phyloP scores from a whole-genome alignment of 2,888 invertebrate species.

The Hyppa rectilinea region DNA sequence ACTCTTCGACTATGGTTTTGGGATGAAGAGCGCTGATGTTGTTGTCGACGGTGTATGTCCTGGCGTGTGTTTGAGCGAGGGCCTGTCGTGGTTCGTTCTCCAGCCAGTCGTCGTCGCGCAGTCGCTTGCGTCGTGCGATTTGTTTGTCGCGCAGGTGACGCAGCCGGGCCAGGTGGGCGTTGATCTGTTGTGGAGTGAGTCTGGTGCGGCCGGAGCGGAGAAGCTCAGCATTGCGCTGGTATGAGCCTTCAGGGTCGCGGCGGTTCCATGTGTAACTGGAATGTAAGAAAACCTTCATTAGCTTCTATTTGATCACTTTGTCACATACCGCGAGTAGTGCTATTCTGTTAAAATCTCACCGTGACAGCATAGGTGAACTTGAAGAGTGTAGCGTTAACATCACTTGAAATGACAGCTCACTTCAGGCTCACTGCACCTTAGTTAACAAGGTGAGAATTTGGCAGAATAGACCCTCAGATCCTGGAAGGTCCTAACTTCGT shows the following conservation, averaged over 20 bases:
- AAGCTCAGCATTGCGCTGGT: slow-evolving; percentile 83
- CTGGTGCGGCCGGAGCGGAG: slow-evolving; percentile 85
- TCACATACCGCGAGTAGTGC: too few relatives aligned
- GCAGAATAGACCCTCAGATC: too few relatives aligned
- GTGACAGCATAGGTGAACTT: too few relatives aligned
- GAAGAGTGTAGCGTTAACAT: too few relatives aligned
- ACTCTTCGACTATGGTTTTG: slow-evolving; percentile 90
- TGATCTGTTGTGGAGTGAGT: slow-evolving; percentile 83
- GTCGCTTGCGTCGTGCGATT: slow-evolving; percentile 78
- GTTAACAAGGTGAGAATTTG: too few relatives aligned
- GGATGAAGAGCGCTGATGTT: slow-evolving; percentile 91
- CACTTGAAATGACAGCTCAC: too few relatives aligned
- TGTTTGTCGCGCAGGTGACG: slow-evolving; percentile 85
- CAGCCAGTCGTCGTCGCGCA: slow-evolving; percentile 82
- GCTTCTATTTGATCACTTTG: background rate
- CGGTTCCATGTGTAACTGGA: slow-evolving; percentile 87
- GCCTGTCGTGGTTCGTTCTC: slow-evolving; percentile 80
- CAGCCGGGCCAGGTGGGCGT: slow-evolving; percentile 82
- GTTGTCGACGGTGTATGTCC: slow-evolving; percentile 89
- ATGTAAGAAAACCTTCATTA: slow-evolving; percentile 32
- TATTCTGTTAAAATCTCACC: too few relatives aligned
- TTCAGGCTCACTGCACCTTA: too few relatives aligned
- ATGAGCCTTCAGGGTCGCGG: slow-evolving; percentile 86
- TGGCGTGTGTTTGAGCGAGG: slow-evolving; percentile 86
- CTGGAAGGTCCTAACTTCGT: background rate